Evolutionary conservation across 1,140 invertebrate species (phyloP).

Genomic region (Drusus annulatus): DNA sequence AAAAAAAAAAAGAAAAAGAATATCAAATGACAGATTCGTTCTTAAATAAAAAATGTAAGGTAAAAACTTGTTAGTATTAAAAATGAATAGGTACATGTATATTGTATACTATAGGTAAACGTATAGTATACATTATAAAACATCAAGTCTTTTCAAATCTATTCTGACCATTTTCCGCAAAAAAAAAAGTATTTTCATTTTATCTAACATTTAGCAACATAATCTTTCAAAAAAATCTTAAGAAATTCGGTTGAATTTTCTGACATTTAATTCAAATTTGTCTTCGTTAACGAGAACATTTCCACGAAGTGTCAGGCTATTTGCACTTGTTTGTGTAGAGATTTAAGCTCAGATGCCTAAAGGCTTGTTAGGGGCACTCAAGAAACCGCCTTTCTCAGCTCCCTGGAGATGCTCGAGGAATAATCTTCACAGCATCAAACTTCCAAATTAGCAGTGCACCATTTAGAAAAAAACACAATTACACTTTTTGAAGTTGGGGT

Average conservation of each 20-base stretch:
- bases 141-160: too few species aligned
- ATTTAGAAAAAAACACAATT: too few species aligned
- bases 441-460: neutral
- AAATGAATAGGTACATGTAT: too few species aligned
- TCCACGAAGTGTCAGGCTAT: constrained; percentile 8
- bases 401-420: neutral
- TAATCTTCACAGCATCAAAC: neutral
- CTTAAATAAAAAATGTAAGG: too few species aligned
- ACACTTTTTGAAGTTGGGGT: too few species aligned
- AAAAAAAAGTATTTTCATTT: too few species aligned
- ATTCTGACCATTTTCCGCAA: too few species aligned
- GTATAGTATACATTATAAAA: too few species aligned
- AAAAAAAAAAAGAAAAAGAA: too few species aligned
- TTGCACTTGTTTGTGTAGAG: constrained; percentile 16
- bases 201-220: neutral
- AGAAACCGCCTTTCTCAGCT: constrained; percentile 23
- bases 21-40: too few species aligned
- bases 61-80: too few species aligned
- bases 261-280: neutral
- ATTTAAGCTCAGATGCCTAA: constrained; percentile 9
- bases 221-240: neutral
- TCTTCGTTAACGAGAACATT: neutral
- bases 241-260: neutral
- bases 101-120: too few species aligned
- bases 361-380: constrained; percentile 22